These are phyloP conservation scores for Camptogramma bilineatum DNA, from an alignment of 2,888 invertebrate genomes.

Conservation along the genomic window DNA sequence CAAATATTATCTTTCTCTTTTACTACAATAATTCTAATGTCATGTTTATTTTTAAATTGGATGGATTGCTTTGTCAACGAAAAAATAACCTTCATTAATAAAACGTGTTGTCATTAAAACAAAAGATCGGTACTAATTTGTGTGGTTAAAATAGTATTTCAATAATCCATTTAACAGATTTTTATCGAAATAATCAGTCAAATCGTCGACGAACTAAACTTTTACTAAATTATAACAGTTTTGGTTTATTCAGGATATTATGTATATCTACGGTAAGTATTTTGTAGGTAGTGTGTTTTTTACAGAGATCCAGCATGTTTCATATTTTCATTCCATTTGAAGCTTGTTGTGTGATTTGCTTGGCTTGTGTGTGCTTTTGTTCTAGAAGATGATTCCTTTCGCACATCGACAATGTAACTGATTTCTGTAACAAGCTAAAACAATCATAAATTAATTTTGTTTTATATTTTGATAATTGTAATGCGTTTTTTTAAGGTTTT, in stretches of 20 bases:
- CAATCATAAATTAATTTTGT: neutral
- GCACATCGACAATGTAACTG: slow-evolving; percentile 42
- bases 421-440: slow-evolving; percentile 28
- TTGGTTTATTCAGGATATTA: neutral
- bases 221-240: neutral
- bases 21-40: neutral
- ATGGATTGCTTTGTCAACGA: slow-evolving; percentile 67
- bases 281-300: neutral
- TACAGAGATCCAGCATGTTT: slow-evolving; percentile 3
- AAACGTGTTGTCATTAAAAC: neutral
- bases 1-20: neutral
- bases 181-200: neutral
- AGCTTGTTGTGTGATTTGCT: slow-evolving; percentile 45
- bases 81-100: slow-evolving; percentile 32
- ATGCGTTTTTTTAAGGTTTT: neutral
- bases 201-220: neutral
- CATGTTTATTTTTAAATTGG: slow-evolving; percentile 49
- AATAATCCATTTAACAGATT: neutral
- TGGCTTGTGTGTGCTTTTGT: slow-evolving; percentile 51
- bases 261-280: neutral
- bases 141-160: slow-evolving; percentile 11
- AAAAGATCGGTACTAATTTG: slow-evolving; percentile 7
- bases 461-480: neutral
- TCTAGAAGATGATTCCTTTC: slow-evolving; percentile 31
- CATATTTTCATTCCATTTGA: slow-evolving; percentile 12